Percentiles rank a stretch among this genome's conserved stretches.
These are phyloP conservation scores for Drosophila persimilis DNA, from an alignment of 1,140 invertebrate genomes.

Conservation along the genomic window DNA sequence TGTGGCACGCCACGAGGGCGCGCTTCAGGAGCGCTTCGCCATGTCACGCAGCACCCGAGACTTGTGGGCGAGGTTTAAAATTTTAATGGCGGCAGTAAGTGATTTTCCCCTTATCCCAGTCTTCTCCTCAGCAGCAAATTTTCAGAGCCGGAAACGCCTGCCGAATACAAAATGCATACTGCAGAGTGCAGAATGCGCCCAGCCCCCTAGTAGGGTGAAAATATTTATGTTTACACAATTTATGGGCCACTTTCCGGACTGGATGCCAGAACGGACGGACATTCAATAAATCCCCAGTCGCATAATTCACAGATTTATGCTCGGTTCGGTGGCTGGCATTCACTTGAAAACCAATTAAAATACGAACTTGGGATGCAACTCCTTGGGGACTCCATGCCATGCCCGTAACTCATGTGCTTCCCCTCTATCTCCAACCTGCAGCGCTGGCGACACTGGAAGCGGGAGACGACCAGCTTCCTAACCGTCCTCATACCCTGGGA, in stretches of 20 bases:
- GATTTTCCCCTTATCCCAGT: slow-evolving; percentile 26
- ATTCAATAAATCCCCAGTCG: slow-evolving; percentile 61
- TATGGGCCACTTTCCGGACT: slow-evolving; percentile 54
- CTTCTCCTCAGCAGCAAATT: neutral
- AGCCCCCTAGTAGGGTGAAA: neutral
- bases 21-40: slow-evolving; percentile 94
- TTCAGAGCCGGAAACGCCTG: slow-evolving; percentile 16
- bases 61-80: slow-evolving; percentile 91
- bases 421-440: slow-evolving; percentile 71
- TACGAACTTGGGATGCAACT: slow-evolving; percentile 30
- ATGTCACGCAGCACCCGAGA: slow-evolving; percentile 93
- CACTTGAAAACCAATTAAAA: slow-evolving; percentile 68
- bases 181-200: slow-evolving; percentile 16
- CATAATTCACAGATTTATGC: slow-evolving; percentile 60
- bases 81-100: slow-evolving; percentile 89
- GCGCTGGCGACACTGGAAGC: slow-evolving; percentile 92
- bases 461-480: slow-evolving; percentile 93
- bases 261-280: slow-evolving; percentile 20
- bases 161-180: slow-evolving; percentile 38
- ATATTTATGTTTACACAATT: slow-evolving; percentile 71
- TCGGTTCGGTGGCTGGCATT: slow-evolving; percentile 15
- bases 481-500: slow-evolving; percentile 97
- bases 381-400: slow-evolving; percentile 18
- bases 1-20: slow-evolving; percentile 94
- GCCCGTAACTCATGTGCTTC: slow-evolving; percentile 29